Percentiles rank a stretch among this genome's conserved stretches.
These are phyloP conservation scores for Gobius niger DNA, from an alignment of 2,113 vertebrate genomes.

Conservation along the genomic window DNA sequence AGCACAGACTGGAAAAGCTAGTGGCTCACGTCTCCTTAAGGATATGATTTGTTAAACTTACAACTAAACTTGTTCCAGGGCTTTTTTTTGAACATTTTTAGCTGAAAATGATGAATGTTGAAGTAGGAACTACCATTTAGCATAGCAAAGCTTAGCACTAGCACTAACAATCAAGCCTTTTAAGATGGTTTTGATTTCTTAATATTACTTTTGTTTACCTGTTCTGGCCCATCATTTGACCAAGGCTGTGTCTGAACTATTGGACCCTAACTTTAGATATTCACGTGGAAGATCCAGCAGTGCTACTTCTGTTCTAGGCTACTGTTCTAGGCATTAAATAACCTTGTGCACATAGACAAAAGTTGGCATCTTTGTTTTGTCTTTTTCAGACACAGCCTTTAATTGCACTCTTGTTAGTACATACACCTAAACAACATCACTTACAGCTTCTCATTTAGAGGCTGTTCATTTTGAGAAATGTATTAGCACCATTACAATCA, in stretches of 20 bases:
- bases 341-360: background rate
- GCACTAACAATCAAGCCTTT: slow-evolving; percentile 1
- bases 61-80: slow-evolving; percentile 7
- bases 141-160: background rate
- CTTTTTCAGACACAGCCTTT: slow-evolving; percentile 6
- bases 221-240: background rate
- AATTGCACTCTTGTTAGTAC: slow-evolving; percentile 23
- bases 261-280: too few species aligned
- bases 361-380: background rate
- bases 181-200: background rate
- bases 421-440: slow-evolving; percentile 39
- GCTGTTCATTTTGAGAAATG: slow-evolving; percentile 14
- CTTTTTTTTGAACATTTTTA: background rate
- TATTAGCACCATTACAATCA: slow-evolving; percentile 48
- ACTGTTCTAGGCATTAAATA: background rate
- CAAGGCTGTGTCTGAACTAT: slow-evolving; percentile 9
- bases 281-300: too few species aligned
- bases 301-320: background rate
- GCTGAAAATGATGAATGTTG: background rate
- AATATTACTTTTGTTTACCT: background rate
- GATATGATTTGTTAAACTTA: background rate
- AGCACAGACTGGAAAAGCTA: slow-evolving; percentile 27
- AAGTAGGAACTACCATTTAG: slow-evolving; percentile 1
- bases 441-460: slow-evolving; percentile 14
- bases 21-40: slow-evolving; percentile 21